Evolutionary conservation across 2,888 invertebrate species (phyloP).

Genomic region (Charanyca ferruginea): DNA sequence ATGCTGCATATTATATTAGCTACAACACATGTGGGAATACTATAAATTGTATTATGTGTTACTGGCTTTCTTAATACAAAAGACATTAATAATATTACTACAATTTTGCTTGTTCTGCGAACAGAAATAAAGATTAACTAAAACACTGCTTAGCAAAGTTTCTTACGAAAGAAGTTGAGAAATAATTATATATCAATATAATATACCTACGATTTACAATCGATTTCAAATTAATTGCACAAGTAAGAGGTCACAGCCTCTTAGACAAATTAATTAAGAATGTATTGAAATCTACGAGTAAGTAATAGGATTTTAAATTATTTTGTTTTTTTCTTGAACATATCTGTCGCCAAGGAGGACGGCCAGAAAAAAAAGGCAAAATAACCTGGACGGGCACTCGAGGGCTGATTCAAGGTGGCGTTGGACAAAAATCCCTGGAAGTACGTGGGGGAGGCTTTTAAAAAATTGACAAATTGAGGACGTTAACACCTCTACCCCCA

Average conservation of each 20-base stretch:
- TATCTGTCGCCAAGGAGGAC: no score
- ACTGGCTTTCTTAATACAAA: constrained; percentile 34
- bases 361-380: no score
- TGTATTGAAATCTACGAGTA: neutral
- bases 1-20: constrained; percentile 77
- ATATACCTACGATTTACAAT: neutral
- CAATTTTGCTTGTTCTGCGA: constrained; percentile 16
- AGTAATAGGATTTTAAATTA: neutral
- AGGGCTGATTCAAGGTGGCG: no score
- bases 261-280: constrained; percentile 11
- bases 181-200: constrained; percentile 18
- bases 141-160: constrained; percentile 23
- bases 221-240: constrained; percentile 24
- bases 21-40: constrained; percentile 68
- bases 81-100: constrained; percentile 45
- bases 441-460: no score
- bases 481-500: no score
- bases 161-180: constrained; percentile 21
- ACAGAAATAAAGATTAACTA: constrained; percentile 27
- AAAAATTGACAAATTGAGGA: no score
- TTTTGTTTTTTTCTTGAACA: no score
- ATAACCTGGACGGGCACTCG: no score
- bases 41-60: constrained; percentile 64
- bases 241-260: constrained; percentile 11
- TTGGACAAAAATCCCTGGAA: no score